These are phyloP conservation scores for Amiota mariae DNA, from an alignment of 2,888 invertebrate species.

Conservation along the genomic window DNA sequence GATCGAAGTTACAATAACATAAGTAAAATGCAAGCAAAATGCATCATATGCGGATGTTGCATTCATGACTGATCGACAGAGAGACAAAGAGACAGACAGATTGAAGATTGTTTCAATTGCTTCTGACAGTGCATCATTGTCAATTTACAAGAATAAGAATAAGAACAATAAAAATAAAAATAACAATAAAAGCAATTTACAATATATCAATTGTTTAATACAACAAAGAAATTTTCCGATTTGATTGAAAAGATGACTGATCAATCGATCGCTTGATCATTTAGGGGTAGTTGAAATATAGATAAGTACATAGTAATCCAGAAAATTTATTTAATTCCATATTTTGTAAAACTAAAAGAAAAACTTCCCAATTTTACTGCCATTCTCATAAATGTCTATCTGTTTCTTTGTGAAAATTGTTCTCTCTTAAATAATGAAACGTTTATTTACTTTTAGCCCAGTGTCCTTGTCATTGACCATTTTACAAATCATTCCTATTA, in stretches of 20 bases:
- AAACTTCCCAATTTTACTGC: no score
- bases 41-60: conserved; percentile 1
- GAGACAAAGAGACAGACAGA: background rate
- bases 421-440: no score
- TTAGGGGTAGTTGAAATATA: background rate
- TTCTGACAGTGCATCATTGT: background rate
- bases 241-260: no score
- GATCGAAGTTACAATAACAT: background rate
- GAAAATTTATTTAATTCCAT: background rate
- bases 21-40: no score
- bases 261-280: no score
- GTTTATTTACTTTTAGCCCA: background rate
- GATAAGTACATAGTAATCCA: background rate
- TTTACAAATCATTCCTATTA: background rate
- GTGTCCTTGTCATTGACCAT: background rate
- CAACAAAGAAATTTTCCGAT: no score
- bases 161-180: no score
- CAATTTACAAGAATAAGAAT: background rate
- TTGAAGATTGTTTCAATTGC: conserved; percentile 8
- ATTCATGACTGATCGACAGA: conserved; percentile 22
- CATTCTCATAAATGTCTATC: no score
- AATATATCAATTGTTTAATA: no score
- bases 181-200: background rate
- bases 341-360: background rate
- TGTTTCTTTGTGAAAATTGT: no score